A percentile compares a stretch with the other conserved stretches of the same genome.
These are phyloP conservation scores for Xestoiulus laeticollis DNA, from an alignment of 2,888 invertebrate species.

Conservation along the genomic window DNA sequence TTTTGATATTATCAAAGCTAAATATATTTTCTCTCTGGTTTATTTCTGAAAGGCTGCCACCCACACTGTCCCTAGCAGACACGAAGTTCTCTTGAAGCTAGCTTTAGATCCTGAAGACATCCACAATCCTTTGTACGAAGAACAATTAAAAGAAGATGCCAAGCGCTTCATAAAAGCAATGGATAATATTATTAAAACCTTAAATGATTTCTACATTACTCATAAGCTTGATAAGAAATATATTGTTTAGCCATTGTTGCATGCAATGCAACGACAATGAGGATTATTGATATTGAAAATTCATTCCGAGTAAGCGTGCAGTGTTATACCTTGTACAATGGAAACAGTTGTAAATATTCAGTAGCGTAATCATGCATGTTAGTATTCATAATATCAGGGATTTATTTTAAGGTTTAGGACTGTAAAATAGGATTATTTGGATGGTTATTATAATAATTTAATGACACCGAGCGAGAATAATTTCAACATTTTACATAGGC, in stretches of 20 bases:
- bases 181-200: slow-evolving; percentile 48
- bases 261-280: not conserved
- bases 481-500: not conserved
- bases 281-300: not conserved
- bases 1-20: not conserved
- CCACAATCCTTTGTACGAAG: slow-evolving; percentile 52
- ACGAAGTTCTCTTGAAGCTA: slow-evolving; percentile 49
- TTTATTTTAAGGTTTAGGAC: not conserved
- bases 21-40: not conserved
- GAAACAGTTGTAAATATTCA: not conserved
- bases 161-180: slow-evolving; percentile 49
- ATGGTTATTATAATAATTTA: not conserved
- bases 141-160: slow-evolving; percentile 50
- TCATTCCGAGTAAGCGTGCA: not conserved
- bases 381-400: not conserved
- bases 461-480: not conserved
- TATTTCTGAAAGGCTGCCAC: slow-evolving; percentile 48
- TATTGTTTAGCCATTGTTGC: slow-evolving; percentile 40
- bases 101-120: slow-evolving; percentile 50
- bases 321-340: not conserved
- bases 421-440: not conserved
- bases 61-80: slow-evolving; percentile 50
- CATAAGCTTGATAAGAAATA: slow-evolving; percentile 52
- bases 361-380: not conserved
- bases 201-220: slow-evolving; percentile 50